phyloP scores from a whole-genome alignment of 2,888 invertebrate genomes.

The Drosophila borborema region DNA sequence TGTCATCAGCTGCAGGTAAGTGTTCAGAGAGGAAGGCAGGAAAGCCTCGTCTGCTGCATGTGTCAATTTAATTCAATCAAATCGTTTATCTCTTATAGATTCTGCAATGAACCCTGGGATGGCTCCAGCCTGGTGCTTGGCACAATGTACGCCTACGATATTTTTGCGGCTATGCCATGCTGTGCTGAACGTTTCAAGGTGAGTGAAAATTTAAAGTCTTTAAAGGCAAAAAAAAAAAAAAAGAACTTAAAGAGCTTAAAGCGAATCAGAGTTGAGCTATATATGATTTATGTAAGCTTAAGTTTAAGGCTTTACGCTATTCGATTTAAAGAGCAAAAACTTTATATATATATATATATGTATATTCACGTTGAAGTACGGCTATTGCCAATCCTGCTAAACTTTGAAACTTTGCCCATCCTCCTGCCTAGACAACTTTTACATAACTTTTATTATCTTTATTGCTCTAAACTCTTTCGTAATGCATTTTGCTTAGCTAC shows the following conservation, averaged over 20 bases:
- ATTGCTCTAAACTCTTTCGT: background rate
- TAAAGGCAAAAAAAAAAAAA: no score
- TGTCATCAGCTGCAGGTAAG: constrained; percentile 90
- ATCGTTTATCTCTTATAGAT: constrained; percentile 82
- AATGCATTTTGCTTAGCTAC: background rate
- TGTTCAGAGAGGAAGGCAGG: background rate
- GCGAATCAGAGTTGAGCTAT: no score
- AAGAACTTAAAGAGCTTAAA: no score
- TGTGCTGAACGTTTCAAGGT: constrained; percentile 97
- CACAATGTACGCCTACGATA: constrained; percentile 99
- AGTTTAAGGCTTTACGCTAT: no score
- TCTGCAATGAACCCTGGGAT: constrained; percentile 95
- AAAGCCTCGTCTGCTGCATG: background rate
- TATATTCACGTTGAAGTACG: no score
- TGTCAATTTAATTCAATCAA: background rate
- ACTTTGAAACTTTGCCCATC: background rate
- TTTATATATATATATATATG: no score
- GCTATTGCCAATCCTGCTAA: no score
- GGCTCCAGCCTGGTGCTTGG: constrained; percentile 97
- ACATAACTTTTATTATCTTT: background rate
- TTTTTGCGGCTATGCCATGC: constrained; percentile 98
- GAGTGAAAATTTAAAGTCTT: constrained; percentile 57
- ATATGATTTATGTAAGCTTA: no score
- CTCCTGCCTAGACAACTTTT: background rate
- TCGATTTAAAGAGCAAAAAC: no score